Evolutionary conservation across 2,888 invertebrate species (phyloP).

Genomic region (Thecophora atra): DNA sequence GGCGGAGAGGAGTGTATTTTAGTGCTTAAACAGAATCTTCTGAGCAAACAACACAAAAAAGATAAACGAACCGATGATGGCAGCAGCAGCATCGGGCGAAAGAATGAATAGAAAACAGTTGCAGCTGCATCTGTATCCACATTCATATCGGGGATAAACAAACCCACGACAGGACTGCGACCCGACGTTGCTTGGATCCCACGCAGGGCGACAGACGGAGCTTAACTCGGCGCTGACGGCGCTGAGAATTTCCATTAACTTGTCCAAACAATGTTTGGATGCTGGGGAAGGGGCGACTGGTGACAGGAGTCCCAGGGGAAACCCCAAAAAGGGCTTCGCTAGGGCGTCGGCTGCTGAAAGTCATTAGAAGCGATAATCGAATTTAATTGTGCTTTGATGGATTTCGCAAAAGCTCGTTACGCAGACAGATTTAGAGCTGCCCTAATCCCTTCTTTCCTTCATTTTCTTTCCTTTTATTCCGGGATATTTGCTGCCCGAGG

Average conservation of each 20-base stretch:
- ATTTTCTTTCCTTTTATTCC: neutral
- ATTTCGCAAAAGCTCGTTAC: neutral
- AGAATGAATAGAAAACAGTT: constrained; percentile 28
- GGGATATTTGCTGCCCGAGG: neutral
- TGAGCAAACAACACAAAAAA: constrained; percentile 43
- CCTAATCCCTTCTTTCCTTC: too few species aligned
- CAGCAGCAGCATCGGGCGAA: neutral
- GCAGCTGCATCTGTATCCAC: constrained; percentile 42
- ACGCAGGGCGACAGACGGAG: neutral
- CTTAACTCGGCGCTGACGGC: neutral
- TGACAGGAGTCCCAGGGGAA: too few species aligned
- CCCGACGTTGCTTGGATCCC: neutral
- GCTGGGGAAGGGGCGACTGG: neutral
- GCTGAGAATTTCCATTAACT: constrained; percentile 39
- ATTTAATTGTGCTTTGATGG: constrained; percentile 4
- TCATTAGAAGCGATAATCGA: constrained; percentile 5
- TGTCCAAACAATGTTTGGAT: constrained; percentile 34
- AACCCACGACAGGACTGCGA: constrained; percentile 16
- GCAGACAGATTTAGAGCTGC: neutral
- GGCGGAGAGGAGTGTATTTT: constrained; percentile 10
- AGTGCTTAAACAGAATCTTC: constrained; percentile 41
- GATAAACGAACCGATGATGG: constrained; percentile 39
- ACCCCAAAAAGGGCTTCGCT: too few species aligned
- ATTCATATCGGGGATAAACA: constrained; percentile 39
- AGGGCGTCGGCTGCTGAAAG: neutral